Evolutionary conservation across 1,140 invertebrate genomes (phyloP).

Genomic region (Drosophila persimilis): DNA sequence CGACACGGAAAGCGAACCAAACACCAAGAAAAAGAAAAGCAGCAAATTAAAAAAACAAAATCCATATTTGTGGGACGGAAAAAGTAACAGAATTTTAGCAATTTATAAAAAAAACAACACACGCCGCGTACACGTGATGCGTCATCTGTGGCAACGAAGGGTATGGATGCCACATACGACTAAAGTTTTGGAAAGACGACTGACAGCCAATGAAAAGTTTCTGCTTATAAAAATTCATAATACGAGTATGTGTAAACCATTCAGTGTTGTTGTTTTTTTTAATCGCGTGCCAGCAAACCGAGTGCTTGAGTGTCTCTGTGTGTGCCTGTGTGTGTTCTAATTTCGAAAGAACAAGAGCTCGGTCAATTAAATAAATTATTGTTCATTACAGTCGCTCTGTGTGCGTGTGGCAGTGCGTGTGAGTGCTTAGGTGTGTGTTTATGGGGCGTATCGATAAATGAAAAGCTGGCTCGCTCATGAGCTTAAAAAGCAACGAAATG

Average conservation of each 20-base stretch:
- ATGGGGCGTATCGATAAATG: slow-evolving; percentile 49
- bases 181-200: slow-evolving; percentile 12
- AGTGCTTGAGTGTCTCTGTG: not conserved
- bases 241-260: slow-evolving; percentile 15
- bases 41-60: slow-evolving; percentile 14
- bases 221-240: slow-evolving; percentile 24
- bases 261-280: slow-evolving; percentile 21
- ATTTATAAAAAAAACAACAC: not conserved
- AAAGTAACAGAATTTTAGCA: slow-evolving; percentile 10
- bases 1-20: slow-evolving; percentile 10
- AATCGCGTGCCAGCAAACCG: slow-evolving; percentile 38
- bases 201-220: slow-evolving; percentile 40
- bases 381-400: slow-evolving; percentile 55
- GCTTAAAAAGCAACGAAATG: slow-evolving; percentile 52
- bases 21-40: slow-evolving; percentile 5
- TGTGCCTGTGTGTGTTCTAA: slow-evolving; percentile 38
- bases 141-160: slow-evolving; percentile 13
- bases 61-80: not conserved
- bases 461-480: slow-evolving; percentile 49
- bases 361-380: slow-evolving; percentile 81
- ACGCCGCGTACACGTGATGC: slow-evolving; percentile 41
- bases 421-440: slow-evolving; percentile 33
- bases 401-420: slow-evolving; percentile 24
- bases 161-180: no score
- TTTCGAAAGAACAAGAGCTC: slow-evolving; percentile 57